Evolutionary conservation across 2,888 invertebrate species (phyloP), one percentile per base, ranked within the genome.

Genomic region (Tethea ocularis): DNA sequence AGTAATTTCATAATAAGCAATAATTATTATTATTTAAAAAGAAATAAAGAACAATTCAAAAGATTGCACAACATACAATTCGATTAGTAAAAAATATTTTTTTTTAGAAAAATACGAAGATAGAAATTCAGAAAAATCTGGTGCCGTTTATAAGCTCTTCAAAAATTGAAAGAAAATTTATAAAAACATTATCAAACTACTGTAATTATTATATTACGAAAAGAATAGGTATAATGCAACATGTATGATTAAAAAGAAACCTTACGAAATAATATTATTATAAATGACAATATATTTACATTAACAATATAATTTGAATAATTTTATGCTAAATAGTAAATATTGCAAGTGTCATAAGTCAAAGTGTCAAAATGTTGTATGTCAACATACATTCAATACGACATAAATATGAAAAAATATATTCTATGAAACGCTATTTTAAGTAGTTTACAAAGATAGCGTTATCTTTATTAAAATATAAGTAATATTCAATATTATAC

Each of bases 311-410:
- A 71, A 75, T 74, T 76, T 66, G 63, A 65, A 61, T 64, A 66
- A 64, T 70, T 66, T 75, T 76, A 77, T 58, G 70, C 81, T 85
- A 86, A 79, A 77, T 77, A 82, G 84, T 77, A 78, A 81, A 84
- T 89, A 91, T 89, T 90, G 90, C 90, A 82, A 81, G 77, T 82
- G 78, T 89, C 87, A 86, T 87, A 89, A 88, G 85, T 87, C 76
- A 68, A 80, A 78, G 78, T 86, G 83, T 86, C 76, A 76, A 78
- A 72, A 69, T 69, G 64, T 67, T 62, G 74, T 62, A 63, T 66
- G 68, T 66, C 68, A 62, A 61, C 66, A 56, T 61, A 68, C 64
- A 66, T 69, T 64, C 63, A 57, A 59, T 57, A 41, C 41, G 36
- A 54, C 23, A 51, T 51, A 33, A 75, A 74, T 86, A 84, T 86